Evolutionary conservation across 1,140 invertebrate species (phyloP).

Genomic region (Drosophila bocki): DNA sequence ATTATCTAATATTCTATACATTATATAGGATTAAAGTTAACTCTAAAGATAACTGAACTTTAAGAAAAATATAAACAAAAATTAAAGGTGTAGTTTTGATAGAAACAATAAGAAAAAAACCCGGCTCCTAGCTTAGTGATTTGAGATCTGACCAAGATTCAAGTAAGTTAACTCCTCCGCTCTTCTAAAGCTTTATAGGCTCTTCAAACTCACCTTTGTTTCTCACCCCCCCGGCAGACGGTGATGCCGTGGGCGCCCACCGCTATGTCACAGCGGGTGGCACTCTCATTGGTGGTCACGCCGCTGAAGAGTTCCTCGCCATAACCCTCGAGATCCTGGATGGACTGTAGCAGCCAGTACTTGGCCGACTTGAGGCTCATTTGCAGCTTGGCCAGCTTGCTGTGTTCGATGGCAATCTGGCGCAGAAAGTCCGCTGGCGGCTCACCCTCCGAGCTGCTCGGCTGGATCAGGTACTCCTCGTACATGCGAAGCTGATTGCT

Average conservation of each 20-base stretch:
- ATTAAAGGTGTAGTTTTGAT: background rate
- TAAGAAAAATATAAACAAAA: background rate
- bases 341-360: slow-evolving; percentile 93
- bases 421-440: slow-evolving; percentile 72
- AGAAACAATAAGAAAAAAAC: background rate
- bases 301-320: slow-evolving; percentile 93
- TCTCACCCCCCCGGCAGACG: slow-evolving; percentile 88
- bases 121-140: no score
- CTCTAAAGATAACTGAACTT: background rate
- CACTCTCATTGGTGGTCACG: slow-evolving; percentile 86
- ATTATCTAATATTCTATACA: background rate
- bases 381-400: slow-evolving; percentile 72
- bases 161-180: background rate
- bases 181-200: accelerated
- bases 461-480: slow-evolving; percentile 73
- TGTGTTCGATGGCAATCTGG: slow-evolving; percentile 80
- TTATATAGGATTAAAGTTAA: background rate
- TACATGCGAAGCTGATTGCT: slow-evolving; percentile 72
- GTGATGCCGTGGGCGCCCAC: slow-evolving; percentile 94
- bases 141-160: no score
- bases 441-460: slow-evolving; percentile 29
- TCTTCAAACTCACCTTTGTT: slow-evolving; percentile 68
- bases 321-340: slow-evolving; percentile 90
- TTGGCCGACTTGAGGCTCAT: slow-evolving; percentile 87
- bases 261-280: slow-evolving; percentile 75